These are phyloP conservation scores for Myotis yumanensis DNA, from an alignment of 2,113 vertebrate species.

Conservation along the genomic window DNA sequence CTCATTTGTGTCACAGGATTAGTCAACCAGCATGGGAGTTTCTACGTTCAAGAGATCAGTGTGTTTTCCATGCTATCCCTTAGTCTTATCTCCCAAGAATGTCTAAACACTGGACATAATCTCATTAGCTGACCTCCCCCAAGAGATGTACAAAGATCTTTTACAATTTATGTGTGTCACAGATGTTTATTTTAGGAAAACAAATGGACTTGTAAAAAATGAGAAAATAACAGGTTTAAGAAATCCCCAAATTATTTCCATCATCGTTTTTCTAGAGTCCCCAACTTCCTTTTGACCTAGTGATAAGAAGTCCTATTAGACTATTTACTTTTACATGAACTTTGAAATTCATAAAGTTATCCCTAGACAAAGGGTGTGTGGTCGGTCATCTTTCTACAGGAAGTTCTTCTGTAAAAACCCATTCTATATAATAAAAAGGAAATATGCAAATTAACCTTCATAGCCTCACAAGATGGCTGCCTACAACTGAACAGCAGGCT, in stretches of 20 bases:
- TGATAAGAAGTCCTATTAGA: not conserved
- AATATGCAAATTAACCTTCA: too few relatives aligned
- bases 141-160: not conserved
- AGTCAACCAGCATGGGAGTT: not conserved
- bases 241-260: not conserved
- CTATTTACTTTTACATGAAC: not conserved
- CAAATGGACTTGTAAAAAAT: not conserved
- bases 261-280: not conserved
- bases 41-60: not conserved
- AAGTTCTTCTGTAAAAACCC: not conserved
- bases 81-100: not conserved
- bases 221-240: not conserved
- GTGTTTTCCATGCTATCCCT: not conserved
- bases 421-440: not conserved
- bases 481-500: too few relatives aligned
- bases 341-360: not conserved
- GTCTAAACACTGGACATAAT: not conserved
- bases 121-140: not conserved
- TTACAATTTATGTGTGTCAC: not conserved
- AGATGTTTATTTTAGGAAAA: slow-evolving; percentile 6
- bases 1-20: not conserved
- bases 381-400: not conserved
- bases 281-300: not conserved
- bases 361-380: not conserved
- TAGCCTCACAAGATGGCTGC: too few relatives aligned